A percentile compares a stretch with the other conserved stretches of the same genome.
These are phyloP conservation scores for Drosophila nebulosa DNA, from an alignment of 1,140 invertebrate genomes.

Conservation along the genomic window DNA sequence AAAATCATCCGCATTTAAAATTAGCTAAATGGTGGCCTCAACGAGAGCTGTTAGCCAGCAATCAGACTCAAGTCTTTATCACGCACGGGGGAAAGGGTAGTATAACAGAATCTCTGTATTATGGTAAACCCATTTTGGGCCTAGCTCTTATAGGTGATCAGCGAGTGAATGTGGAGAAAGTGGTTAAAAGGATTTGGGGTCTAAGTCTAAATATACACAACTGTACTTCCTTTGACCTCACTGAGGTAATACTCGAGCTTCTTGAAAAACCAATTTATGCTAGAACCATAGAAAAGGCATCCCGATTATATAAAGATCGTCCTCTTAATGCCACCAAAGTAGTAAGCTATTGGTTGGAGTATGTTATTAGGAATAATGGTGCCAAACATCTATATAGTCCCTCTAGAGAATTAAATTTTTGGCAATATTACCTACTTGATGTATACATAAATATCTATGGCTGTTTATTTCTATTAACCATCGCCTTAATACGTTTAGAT, in stretches of 20 bases:
- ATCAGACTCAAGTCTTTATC: conserved; percentile 85
- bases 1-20: conserved; percentile 82
- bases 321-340: conserved; percentile 42
- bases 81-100: conserved; percentile 88
- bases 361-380: conserved; percentile 80
- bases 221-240: conserved; percentile 63
- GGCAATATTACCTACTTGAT: conserved; percentile 44
- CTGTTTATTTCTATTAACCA: not conserved
- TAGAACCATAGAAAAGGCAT: conserved; percentile 21
- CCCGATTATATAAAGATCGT: conserved; percentile 62
- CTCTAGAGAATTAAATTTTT: conserved; percentile 29
- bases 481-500: conserved; percentile 9
- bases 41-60: conserved; percentile 84
- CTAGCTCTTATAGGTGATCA: conserved; percentile 87
- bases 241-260: conserved; percentile 15
- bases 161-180: conserved; percentile 82
- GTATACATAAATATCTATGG: conserved; percentile 29
- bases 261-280: conserved; percentile 30
- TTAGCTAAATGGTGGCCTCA: conserved; percentile 87
- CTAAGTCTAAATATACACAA: conserved; percentile 65
- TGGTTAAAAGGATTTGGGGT: conserved; percentile 81
- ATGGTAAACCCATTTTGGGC: conserved; percentile 86
- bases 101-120: conserved; percentile 86
- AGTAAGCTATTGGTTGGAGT: conserved; percentile 66
- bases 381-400: conserved; percentile 75